phyloP scores from a whole-genome alignment of 2,113 vertebrate genomes.

The Phocoena sinus region DNA sequence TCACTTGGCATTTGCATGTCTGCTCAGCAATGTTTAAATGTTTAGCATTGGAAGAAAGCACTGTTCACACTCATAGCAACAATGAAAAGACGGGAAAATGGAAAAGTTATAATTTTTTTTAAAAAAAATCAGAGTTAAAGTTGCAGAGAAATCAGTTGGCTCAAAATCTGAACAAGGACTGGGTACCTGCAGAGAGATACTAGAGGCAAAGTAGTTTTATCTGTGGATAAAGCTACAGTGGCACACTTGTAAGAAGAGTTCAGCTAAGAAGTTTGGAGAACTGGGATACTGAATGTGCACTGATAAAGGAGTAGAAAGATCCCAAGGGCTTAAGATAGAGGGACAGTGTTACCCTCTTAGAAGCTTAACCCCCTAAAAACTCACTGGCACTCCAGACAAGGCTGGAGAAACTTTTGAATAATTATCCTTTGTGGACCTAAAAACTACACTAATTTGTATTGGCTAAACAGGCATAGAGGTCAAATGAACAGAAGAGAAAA shows the following conservation, averaged over 20 bases:
- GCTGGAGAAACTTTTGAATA: not conserved
- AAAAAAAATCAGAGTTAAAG: not conserved
- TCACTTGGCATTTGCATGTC: not conserved
- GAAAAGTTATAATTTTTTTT: not conserved
- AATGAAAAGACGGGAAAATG: not conserved
- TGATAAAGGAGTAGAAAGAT: not conserved
- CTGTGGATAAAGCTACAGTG: not conserved
- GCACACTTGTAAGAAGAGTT: not conserved
- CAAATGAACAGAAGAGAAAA: not conserved
- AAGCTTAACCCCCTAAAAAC: not conserved
- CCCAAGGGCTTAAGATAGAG: not conserved
- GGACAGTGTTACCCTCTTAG: not conserved
- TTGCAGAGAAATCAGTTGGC: not conserved
- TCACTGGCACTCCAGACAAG: not conserved
- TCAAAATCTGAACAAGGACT: not conserved
- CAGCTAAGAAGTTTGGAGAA: not conserved
- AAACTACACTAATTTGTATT: not conserved
- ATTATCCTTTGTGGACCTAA: not conserved
- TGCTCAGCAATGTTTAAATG: not conserved
- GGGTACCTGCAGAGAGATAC: not conserved
- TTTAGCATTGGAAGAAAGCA: not conserved
- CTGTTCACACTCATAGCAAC: not conserved
- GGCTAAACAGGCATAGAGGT: not conserved
- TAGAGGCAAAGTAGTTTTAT: not conserved
- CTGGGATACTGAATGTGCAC: not conserved